Evolutionary conservation across 2,113 vertebrate species (phyloP), one percentile per base, ranked within the genome.

Genomic region (Poeciliopsis occidentalis): DNA sequence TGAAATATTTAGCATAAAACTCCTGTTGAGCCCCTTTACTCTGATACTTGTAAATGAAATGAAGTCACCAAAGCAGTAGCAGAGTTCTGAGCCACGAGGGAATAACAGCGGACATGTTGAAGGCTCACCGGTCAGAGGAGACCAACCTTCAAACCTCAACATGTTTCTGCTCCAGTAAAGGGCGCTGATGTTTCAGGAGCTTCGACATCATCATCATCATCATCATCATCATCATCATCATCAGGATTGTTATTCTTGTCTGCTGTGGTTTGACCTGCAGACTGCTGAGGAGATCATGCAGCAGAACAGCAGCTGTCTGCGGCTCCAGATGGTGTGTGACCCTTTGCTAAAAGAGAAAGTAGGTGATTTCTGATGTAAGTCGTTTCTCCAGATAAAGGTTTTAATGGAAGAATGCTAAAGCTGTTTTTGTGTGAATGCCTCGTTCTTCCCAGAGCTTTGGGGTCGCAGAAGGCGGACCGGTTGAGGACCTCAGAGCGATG

Each of bases 311-410:
- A 95, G 93, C 57, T 94, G 95, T 85, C 94, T 82, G 64, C 89
- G 90, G 51, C 65, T 96, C 27, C 90, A 94, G 63, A 92, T 97
- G 71, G 88, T 81, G 3, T 94, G 80, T 37, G 96, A 98, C 57
- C 78, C 92, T 63, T 92, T 95, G 83, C 96, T 99, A 29, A 96
- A 96, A 82, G 98, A 99, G 86, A 95, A 94, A 85, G 97, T 96
- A 84, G 95, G 95, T 92, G 3, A 71, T 24, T 67, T 4, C 3
- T 26, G 0, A 24, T 13, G 15, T 11, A 12, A 41, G 8, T 54
- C 24, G 8, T 1, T 19, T 5, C 15, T 12, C 26, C 30, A 15
- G 15, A 5, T 68, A 6, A 64, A n/a, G 41, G 44, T 0, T 71
- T 67, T n/a, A 29, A 4, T 2, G 10, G 0, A n/a, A 29, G 60